phyloP scores from a whole-genome alignment of 2,797 vertebrate genomes.

The Melanotaenia boesemani region DNA sequence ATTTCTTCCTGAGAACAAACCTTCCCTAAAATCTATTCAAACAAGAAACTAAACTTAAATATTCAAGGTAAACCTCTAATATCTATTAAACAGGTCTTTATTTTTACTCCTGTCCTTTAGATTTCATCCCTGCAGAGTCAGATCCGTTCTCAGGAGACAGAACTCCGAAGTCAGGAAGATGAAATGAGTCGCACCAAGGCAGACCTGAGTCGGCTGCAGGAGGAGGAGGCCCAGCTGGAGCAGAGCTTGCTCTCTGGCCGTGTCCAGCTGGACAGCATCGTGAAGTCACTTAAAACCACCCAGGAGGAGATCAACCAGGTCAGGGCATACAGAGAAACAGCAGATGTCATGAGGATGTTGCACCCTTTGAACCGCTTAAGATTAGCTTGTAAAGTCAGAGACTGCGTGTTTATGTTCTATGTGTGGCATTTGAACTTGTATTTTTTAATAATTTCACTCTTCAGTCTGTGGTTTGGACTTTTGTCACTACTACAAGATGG shows the following conservation, averaged over 20 bases:
- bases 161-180: conserved; percentile 90
- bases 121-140: conserved; percentile 93
- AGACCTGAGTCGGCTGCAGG: conserved; percentile 90
- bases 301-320: conserved; percentile 98
- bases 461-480: conserved; percentile 15
- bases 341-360: conserved; percentile 16
- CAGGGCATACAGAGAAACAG: conserved; percentile 26
- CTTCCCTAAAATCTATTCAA: background rate
- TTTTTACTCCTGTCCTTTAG: conserved; percentile 71
- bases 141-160: conserved; percentile 92
- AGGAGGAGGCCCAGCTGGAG: conserved; percentile 93
- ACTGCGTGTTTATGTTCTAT: background rate
- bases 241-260: conserved; percentile 91
- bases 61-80: background rate
- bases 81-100: background rate
- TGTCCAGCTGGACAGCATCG: conserved; percentile 92
- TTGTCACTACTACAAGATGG: background rate
- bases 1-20: background rate
- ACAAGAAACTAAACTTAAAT: background rate
- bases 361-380: background rate
- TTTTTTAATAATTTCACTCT: background rate
- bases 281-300: conserved; percentile 92
- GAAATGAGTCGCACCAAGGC: conserved; percentile 88
- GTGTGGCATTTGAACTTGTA: conserved; percentile 2
- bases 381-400: conserved; percentile 5